Evolutionary conservation across 30 jellyfish, hydroid and myxozoan species (phyloP), one percentile per base, ranked within the genome.

Genomic region (Aurelia sp.): DNA sequence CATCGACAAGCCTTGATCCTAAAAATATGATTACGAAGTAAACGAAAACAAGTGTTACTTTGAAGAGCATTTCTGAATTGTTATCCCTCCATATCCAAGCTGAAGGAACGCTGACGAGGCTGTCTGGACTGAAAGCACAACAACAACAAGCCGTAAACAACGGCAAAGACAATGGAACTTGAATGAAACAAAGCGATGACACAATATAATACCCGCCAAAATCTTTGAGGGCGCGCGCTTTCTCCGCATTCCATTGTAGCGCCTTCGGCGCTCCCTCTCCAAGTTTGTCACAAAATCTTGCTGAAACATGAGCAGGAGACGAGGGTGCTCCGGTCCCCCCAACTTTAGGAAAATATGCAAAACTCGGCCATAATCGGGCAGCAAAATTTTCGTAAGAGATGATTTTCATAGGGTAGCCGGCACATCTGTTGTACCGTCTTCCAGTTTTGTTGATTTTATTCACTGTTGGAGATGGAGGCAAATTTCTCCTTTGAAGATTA

Each of bases 1-100:
- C 87, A 52, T 90, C 97, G 21, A 81, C 76, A 11, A 90, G 76
- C 83, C 97, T 83, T n/a, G 90, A 79, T 18, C 87, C 91, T 27
- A 90, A 47, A 57, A 90, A 90, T 57, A 90, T 75, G 71, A 82
- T 47, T 8, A 90, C 23, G 53, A 84, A 82, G 82, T 90, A 90
- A 11, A 77, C 47, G 13, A 90, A 55, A 12, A 90, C 90, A 27
- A 83, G 91, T 30, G 74, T 21, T 19, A 90, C 62, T 47, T 78
- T 74, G 62, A 90, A 30, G 44, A 90, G 79, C 94, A 90, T 89
- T 48, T 47, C 62, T 37, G 71, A 20, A 35, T 66, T 66, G 22
- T 59, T 18, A n/a, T 13, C 13, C 69, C 33, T 0, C 69, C 55
- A 44, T 37, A 37, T 21, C 69, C 69, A 7, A 59, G 33, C 23